Percentiles rank a stretch among this genome's conserved stretches.
These are phyloP conservation scores for Noctua fimbriata DNA, from an alignment of 2,888 invertebrate species.

Conservation along the genomic window DNA sequence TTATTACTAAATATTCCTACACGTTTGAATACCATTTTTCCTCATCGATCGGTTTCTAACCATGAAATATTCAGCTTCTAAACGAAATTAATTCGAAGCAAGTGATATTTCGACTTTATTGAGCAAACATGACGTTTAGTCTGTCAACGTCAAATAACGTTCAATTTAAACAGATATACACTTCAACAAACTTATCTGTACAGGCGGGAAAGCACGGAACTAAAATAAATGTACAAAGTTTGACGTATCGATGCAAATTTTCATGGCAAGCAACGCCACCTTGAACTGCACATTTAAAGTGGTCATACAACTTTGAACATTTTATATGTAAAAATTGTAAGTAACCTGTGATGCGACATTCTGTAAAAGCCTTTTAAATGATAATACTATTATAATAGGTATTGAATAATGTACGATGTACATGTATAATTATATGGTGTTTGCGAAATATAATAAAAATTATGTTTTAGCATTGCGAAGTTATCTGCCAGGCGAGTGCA, in stretches of 20 bases:
- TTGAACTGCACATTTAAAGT: neutral
- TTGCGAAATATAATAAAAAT: slow-evolving; percentile 61
- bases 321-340: slow-evolving; percentile 29
- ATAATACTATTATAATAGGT: slow-evolving; percentile 43
- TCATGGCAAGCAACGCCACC: too few species aligned
- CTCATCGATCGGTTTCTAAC: slow-evolving; percentile 1
- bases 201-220: too few species aligned
- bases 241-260: too few species aligned
- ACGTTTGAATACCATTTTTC: slow-evolving; percentile 4
- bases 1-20: neutral
- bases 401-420: slow-evolving; percentile 48
- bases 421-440: slow-evolving; percentile 58
- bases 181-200: neutral
- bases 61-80: neutral
- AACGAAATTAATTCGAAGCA: slow-evolving; percentile 13
- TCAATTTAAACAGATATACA: slow-evolving; percentile 16
- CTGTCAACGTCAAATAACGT: slow-evolving; percentile 21
- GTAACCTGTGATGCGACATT: slow-evolving; percentile 63
- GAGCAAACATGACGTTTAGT: slow-evolving; percentile 11
- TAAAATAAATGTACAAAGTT: too few species aligned
- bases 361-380: slow-evolving; percentile 43
- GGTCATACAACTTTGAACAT: slow-evolving; percentile 18
- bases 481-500: slow-evolving; percentile 67
- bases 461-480: slow-evolving; percentile 66
- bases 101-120: slow-evolving; percentile 19